Percentiles rank a stretch among this genome's conserved stretches.
Evolutionary conservation across 2,797 vertebrate genomes (phyloP).

Genomic region (Liasis olivaceus): DNA sequence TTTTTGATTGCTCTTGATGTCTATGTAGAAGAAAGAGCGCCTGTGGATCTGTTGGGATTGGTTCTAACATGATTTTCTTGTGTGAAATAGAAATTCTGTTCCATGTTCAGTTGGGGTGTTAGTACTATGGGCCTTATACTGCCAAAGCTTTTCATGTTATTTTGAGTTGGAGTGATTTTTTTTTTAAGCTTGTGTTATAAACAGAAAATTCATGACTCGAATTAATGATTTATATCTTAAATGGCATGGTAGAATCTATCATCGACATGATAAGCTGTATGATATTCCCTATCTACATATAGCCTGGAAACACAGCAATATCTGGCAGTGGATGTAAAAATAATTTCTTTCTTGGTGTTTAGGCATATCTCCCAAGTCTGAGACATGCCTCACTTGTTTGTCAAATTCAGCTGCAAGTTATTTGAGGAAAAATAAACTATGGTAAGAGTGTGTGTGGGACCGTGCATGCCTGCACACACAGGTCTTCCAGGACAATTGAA

Average conservation of each 20-base stretch:
- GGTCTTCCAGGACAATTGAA: neutral
- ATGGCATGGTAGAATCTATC: slow-evolving; percentile 66
- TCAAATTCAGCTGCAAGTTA: slow-evolving; percentile 54
- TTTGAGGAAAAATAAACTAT: slow-evolving; percentile 42
- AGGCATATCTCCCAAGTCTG: slow-evolving; percentile 64
- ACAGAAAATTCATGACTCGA: slow-evolving; percentile 68
- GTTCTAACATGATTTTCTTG: slow-evolving; percentile 5
- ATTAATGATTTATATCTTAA: slow-evolving; percentile 75
- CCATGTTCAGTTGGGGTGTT: slow-evolving; percentile 35
- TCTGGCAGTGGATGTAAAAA: slow-evolving; percentile 68
- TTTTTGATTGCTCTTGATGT: neutral
- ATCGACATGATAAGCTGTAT: slow-evolving; percentile 59
- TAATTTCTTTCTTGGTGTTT: slow-evolving; percentile 61
- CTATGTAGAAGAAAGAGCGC: slow-evolving; percentile 12
- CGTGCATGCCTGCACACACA: slow-evolving; percentile 18
- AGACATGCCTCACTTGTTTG: slow-evolving; percentile 72
- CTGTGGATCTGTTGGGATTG: slow-evolving; percentile 40
- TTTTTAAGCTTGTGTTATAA: slow-evolving; percentile 57
- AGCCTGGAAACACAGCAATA: slow-evolving; percentile 52
- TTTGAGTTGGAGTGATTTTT: slow-evolving; percentile 47
- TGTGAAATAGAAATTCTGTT: slow-evolving; percentile 42
- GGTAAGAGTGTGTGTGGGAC: slow-evolving; percentile 33
- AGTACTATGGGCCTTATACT: slow-evolving; percentile 6
- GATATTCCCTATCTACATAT: slow-evolving; percentile 74
- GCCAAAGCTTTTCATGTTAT: slow-evolving; percentile 45